Base-by-base conservation (phyloP, 23 tunicate species). In the Halocynthia aurantium region DNA sequence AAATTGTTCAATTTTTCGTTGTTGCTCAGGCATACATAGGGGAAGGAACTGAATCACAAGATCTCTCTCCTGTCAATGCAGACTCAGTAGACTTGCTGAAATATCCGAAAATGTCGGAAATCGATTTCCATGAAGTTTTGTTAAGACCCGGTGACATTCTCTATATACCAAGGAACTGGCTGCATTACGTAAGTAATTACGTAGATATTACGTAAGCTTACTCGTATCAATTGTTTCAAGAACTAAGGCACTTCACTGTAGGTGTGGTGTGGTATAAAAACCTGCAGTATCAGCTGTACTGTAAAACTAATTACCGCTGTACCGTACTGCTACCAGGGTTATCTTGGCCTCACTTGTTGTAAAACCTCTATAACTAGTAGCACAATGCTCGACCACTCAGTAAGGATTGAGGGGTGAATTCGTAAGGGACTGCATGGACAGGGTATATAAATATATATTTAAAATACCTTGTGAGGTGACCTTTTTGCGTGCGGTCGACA, bases 91-190 rank as follows among this genome's bases (percentile, higher is more conserved):
- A 71, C 51, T 55, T 71, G 10, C 31, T 51, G 6, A 71, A 71
- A 71, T 71, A 51, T 52, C 55, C 76, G 10, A 51, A 15, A 52
- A 52, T 71, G 76, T 19, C 76, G 2, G 76, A 71, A 52, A 52
- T 71, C 57, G 76, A 51, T 15, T 71, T 71, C n/a, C 57, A 51
- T 4, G 76, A 71, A 71, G 6, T 71, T 8, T 10, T 51, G 9
- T 15, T 71, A n/a, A 9, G 9, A 44, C 76, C 76, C 17, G 76
- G 76, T 44, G 76, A 71, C 55, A 50, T 71, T 71, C 10, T 71
- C 22, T 71, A 71, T 15, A 6, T 71, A n/a, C 76, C 76, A 71
- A 71, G 76, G 51, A 52, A 71, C 49, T 71, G 76, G 76, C 76
- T 15, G 18, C 76, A 71, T 71, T 71, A 71, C n/a, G 76, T 71